Percentiles rank a stretch among this genome's conserved stretches.
phyloP scores from a whole-genome alignment of 2,113 vertebrate genomes.

The Rynchops niger region DNA sequence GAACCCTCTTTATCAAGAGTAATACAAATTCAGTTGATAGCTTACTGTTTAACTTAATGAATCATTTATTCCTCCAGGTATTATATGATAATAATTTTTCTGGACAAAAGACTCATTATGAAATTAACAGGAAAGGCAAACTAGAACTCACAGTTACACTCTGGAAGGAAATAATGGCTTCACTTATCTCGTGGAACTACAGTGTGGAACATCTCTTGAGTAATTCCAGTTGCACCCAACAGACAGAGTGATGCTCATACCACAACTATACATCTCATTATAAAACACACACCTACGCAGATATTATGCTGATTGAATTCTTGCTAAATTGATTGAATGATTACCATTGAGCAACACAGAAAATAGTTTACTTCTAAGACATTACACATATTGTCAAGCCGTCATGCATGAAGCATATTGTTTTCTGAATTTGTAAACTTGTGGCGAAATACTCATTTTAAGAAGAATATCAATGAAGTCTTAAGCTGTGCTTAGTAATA shows the following conservation, averaged over 20 bases:
- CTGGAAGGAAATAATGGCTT: neutral
- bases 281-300: neutral
- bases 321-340: neutral
- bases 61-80: neutral
- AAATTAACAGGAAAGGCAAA: neutral
- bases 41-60: neutral
- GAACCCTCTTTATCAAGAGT: neutral
- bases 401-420: neutral
- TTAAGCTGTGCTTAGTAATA: neutral
- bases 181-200: neutral
- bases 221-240: neutral
- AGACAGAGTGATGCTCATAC: neutral
- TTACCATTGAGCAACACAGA: neutral
- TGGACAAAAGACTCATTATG: neutral
- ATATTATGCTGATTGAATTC: neutral
- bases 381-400: neutral
- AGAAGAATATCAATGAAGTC: neutral
- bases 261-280: neutral
- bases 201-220: neutral
- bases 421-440: neutral
- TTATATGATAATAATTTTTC: neutral
- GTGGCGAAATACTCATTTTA: neutral
- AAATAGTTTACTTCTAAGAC: neutral
- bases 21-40: neutral
- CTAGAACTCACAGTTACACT: neutral